Evolutionary conservation across 2,797 vertebrate genomes (phyloP).

Genomic region (Glossophaga mutica): DNA sequence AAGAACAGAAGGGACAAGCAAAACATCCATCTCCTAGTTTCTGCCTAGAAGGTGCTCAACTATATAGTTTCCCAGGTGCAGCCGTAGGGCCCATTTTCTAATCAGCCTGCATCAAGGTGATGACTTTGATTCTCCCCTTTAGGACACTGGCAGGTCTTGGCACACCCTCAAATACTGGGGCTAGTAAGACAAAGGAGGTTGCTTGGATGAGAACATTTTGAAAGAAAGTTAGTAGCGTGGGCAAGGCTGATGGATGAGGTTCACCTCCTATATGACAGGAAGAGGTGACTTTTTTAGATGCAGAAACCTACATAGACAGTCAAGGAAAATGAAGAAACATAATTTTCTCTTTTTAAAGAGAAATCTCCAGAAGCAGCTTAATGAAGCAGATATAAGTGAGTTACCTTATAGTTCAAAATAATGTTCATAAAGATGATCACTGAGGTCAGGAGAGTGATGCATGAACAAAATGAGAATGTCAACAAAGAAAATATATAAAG

Average conservation of each 20-base stretch:
- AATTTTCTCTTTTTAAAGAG: not conserved
- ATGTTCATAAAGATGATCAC: not conserved
- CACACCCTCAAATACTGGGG: not conserved
- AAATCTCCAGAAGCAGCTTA: not conserved
- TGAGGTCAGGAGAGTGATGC: not conserved
- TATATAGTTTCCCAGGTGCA: not conserved
- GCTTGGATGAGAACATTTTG: not conserved
- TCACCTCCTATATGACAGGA: not conserved
- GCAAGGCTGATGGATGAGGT: not conserved
- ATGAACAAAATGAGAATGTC: no score
- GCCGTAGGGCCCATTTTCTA: not conserved
- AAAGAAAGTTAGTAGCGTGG: not conserved
- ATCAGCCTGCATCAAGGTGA: not conserved
- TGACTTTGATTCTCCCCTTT: not conserved
- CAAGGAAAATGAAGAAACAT: not conserved
- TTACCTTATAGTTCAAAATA: not conserved
- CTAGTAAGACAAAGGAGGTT: not conserved
- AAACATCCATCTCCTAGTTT: not conserved
- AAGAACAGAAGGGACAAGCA: not conserved
- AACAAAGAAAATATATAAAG: no score
- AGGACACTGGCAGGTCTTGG: not conserved
- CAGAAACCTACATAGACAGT: not conserved
- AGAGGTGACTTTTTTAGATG: not conserved
- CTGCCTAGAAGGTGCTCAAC: not conserved
- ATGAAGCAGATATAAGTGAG: not conserved